Evolutionary conservation across 2,113 vertebrate species (phyloP).

Genomic region (Aleadryas rufinucha): DNA sequence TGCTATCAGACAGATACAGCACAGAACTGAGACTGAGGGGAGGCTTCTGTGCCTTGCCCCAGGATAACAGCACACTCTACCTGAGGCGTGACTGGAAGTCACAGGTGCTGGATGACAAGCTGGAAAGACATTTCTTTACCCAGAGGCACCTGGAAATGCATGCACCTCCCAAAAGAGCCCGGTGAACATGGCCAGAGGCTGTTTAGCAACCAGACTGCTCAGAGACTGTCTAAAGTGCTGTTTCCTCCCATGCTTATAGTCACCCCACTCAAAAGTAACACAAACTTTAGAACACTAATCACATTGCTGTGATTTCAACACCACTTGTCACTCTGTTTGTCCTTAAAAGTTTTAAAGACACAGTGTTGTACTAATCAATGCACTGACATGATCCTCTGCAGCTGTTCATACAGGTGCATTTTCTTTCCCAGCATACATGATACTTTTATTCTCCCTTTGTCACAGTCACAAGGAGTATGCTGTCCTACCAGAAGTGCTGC

Average conservation of each 20-base stretch:
- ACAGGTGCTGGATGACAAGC: not conserved
- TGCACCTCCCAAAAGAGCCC: not conserved
- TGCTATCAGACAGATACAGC: not conserved
- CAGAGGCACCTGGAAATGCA: not conserved
- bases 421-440: not conserved
- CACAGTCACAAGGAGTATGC: not conserved
- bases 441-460: not conserved
- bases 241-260: not conserved
- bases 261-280: not conserved
- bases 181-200: not conserved
- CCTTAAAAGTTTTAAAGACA: not conserved
- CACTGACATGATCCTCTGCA: not conserved
- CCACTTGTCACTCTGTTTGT: fast-evolving
- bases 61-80: not conserved
- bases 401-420: not conserved
- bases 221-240: not conserved
- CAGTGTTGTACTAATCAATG: not conserved
- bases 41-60: not conserved
- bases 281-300: not conserved
- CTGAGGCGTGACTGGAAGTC: not conserved
- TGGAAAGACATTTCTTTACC: not conserved
- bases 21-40: not conserved
- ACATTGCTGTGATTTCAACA: not conserved
- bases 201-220: not conserved
- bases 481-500: not conserved